Evolutionary conservation across 1,140 invertebrate genomes (phyloP).

Genomic region (Aphelenchoides avenae): DNA sequence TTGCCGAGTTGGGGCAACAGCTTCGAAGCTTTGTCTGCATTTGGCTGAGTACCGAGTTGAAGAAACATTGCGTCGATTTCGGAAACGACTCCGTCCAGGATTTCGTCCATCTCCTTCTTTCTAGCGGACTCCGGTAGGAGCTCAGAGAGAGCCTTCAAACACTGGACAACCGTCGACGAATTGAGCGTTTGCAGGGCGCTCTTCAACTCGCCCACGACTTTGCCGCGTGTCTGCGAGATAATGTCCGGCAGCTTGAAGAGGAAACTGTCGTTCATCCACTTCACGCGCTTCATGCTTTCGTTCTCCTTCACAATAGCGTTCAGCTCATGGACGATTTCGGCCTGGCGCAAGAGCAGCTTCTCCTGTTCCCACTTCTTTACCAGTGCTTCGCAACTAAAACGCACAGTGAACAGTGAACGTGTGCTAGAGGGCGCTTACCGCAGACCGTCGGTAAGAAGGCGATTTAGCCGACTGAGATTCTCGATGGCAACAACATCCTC

Average conservation of each 20-base stretch:
- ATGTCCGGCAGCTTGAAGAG: slow-evolving; percentile 38
- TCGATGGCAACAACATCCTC: slow-evolving; percentile 22
- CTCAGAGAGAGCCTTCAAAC: no score
- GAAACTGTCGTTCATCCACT: slow-evolving; percentile 38
- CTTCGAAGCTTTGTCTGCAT: slow-evolving; percentile 24
- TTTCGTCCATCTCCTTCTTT: slow-evolving; percentile 39
- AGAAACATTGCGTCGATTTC: slow-evolving; percentile 47
- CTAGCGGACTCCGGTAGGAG: no score
- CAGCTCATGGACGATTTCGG: slow-evolving; percentile 37
- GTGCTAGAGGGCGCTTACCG: slow-evolving; percentile 15
- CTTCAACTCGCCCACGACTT: slow-evolving; percentile 38
- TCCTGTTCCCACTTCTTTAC: slow-evolving; percentile 31
- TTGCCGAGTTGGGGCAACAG: slow-evolving; percentile 31
- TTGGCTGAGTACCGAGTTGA: slow-evolving; percentile 32
- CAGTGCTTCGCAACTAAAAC: slow-evolving; percentile 46
- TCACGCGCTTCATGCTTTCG: slow-evolving; percentile 37
- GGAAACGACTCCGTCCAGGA: slow-evolving; percentile 40
- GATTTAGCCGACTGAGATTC: slow-evolving; percentile 30
- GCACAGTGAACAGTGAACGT: slow-evolving; percentile 6
- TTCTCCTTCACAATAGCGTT: slow-evolving; percentile 31
- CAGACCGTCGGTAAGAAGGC: slow-evolving; percentile 35
- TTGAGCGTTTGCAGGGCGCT: no score
- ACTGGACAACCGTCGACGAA: no score
- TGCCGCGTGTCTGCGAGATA: slow-evolving; percentile 18
- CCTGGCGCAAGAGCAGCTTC: slow-evolving; percentile 32